Percentiles rank a stretch among this genome's conserved stretches.
Evolutionary conservation across 2,113 vertebrate genomes (phyloP).

Genomic region (Trichomycterus rosablanca): DNA sequence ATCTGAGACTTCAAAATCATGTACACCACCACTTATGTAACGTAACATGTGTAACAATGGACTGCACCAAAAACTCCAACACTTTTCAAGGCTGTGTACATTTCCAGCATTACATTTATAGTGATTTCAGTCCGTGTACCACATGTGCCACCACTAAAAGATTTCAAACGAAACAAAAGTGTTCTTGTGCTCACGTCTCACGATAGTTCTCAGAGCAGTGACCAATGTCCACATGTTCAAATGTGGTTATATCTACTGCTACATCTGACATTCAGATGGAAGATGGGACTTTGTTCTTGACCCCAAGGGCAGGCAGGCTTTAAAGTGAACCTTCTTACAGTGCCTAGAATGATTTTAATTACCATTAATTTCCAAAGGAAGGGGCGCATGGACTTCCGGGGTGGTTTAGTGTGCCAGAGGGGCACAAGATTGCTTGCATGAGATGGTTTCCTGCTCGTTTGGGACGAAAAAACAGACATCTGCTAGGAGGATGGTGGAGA

Average conservation of each 20-base stretch:
- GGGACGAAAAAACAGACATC: not conserved
- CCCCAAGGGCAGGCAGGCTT: slow-evolving; percentile 47
- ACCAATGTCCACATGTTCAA: slow-evolving; percentile 50
- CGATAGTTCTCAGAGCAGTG: slow-evolving; percentile 34
- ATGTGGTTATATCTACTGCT: slow-evolving; percentile 55
- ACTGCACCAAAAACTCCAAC: too few species aligned
- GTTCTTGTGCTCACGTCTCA: slow-evolving; percentile 1
- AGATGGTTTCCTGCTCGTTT: slow-evolving; percentile 32
- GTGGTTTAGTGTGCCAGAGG: slow-evolving; percentile 30
- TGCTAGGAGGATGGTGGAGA: slow-evolving; percentile 4
- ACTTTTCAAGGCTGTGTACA: too few species aligned
- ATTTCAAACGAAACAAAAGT: slow-evolving; percentile 24
- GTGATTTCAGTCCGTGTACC: too few species aligned
- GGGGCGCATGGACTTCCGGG: slow-evolving; percentile 42
- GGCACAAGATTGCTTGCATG: slow-evolving; percentile 24
- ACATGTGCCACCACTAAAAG: too few species aligned
- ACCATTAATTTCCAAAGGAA: slow-evolving; percentile 49
- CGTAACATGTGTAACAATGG: too few species aligned
- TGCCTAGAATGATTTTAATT: slow-evolving; percentile 54
- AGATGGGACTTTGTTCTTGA: slow-evolving; percentile 53
- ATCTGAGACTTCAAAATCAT: too few species aligned
- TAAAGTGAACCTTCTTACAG: slow-evolving; percentile 35
- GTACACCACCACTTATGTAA: too few species aligned
- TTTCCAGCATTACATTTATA: too few species aligned
- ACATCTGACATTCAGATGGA: slow-evolving; percentile 60